Evolutionary conservation across 2,888 invertebrate genomes (phyloP), one percentile per base, ranked within the genome.

Genomic region (Coronaproctus castanopsis): DNA sequence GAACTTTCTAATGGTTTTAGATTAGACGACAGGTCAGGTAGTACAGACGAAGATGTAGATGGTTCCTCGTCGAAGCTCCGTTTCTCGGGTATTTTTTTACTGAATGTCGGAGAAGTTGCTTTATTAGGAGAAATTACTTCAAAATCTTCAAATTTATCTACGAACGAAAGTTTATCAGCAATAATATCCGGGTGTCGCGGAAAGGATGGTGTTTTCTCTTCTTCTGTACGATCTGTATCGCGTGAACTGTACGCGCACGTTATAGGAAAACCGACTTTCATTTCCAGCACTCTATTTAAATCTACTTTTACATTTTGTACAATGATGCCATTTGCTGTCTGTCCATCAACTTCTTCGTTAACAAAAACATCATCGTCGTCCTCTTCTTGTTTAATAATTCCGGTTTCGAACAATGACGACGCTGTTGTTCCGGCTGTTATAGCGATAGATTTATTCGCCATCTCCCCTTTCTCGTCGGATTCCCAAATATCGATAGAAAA

Each of bases 1-100:
- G 87, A 87, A 69, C 87, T 87, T 69, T 87, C 87, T 19, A 88
- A 78, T 21, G 87, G 82, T 49, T 62, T 56, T 14, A 60, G 49
- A 48, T 60, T 86, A 2, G 85, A 82, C 69, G 82, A 85, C 58
- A 84, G 74, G 69, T 86, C 86, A 68, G 64, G 65, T 14, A 51
- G 48, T 5, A 57, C 48, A n/a, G 57, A 62, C 24, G 50, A 55
- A 2, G 67, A 67, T 51, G 66, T 66, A 0, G 68, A 68, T 3
- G 65, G 65, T 50, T 66, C 66, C 49, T 67, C 67, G 59, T 66
- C 67, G 62, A 66, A 66, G 61, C 66, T 66, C 51, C 67, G 61
- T 58, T 66, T 67, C 20, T 66, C 65, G 21, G 66, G 66, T 24
- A 67, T 63, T 2, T n/a, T 52, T 2, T 54, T 21, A 2, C 3